Evolutionary conservation across 2,888 invertebrate species (phyloP).

Genomic region (Chrysomela aeneicollis): DNA sequence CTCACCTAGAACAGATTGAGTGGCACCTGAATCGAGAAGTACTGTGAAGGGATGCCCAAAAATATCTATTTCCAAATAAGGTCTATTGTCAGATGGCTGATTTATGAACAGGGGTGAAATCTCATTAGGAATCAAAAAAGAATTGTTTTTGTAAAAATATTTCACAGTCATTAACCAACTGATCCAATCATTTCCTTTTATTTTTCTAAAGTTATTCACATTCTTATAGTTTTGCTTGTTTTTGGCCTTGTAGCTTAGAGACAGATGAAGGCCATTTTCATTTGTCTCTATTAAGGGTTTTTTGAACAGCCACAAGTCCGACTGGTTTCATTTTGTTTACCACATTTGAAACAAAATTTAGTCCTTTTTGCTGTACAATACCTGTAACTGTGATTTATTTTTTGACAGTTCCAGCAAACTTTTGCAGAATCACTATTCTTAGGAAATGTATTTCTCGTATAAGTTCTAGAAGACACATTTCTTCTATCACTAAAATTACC

Average conservation of each 20-base stretch:
- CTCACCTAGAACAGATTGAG: constrained; percentile 2
- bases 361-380: constrained; percentile 18
- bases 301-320: constrained; percentile 21
- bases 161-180: neutral
- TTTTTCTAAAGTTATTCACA: neutral
- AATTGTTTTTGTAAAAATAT: constrained; percentile 8
- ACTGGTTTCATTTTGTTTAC: constrained; percentile 7
- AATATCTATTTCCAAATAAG: constrained; percentile 15
- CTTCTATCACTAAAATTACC: neutral
- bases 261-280: constrained; percentile 5
- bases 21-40: constrained; percentile 21
- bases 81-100: constrained; percentile 16
- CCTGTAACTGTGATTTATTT: constrained; percentile 13
- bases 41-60: constrained; percentile 11
- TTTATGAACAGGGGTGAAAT: constrained; percentile 16
- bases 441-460: too few relatives aligned
- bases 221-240: neutral
- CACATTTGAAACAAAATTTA: constrained; percentile 23
- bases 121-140: neutral
- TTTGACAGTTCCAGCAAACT: constrained; percentile 18
- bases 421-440: neutral
- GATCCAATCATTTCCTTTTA: constrained; percentile 10
- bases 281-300: constrained; percentile 3
- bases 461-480: neutral
- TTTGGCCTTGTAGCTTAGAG: neutral